Conservation (phyloP, 2,113 vertebrate species). For the Actinemys pallida region DNA sequence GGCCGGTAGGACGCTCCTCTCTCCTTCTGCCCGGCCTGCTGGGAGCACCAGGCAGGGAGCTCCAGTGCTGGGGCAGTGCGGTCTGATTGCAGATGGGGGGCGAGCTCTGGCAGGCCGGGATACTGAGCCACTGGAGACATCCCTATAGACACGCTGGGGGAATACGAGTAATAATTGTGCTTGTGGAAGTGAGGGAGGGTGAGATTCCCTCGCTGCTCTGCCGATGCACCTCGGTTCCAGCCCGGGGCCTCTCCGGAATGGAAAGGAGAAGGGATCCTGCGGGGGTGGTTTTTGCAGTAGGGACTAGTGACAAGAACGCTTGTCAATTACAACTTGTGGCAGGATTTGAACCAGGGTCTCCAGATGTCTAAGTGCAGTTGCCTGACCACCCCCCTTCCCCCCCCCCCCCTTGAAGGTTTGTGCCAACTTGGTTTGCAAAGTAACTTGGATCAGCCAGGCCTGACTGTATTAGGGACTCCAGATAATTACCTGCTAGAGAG, state of each 20-base stretch:
- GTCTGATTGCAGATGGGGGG: not conserved
- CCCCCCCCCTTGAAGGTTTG: not conserved
- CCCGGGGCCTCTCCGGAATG: not conserved
- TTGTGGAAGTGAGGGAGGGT: not conserved
- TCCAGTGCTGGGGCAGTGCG: not conserved
- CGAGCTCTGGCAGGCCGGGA: not conserved
- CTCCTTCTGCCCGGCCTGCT: rapidly evolving
- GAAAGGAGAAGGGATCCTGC: not conserved
- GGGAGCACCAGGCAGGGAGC: not conserved
- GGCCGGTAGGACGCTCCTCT: slow-evolving; percentile 84
- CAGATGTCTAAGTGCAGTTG: not conserved
- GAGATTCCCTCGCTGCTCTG: not conserved
- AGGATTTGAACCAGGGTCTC: not conserved
- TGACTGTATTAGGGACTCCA: not conserved
- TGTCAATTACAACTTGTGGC: no score
- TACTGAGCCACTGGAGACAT: not conserved
- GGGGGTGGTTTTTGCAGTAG: not conserved
- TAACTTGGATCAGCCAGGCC: not conserved
- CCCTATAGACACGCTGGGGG: not conserved
- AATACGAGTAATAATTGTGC: not conserved
- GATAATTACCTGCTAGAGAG: slow-evolving; percentile 22
- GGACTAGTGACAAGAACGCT: not conserved
- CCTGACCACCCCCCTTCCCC: not conserved
- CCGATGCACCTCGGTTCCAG: not conserved
- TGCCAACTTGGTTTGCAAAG: not conserved